phyloP scores from a whole-genome alignment of 2,797 vertebrate species.

The Sternotherus odoratus region DNA sequence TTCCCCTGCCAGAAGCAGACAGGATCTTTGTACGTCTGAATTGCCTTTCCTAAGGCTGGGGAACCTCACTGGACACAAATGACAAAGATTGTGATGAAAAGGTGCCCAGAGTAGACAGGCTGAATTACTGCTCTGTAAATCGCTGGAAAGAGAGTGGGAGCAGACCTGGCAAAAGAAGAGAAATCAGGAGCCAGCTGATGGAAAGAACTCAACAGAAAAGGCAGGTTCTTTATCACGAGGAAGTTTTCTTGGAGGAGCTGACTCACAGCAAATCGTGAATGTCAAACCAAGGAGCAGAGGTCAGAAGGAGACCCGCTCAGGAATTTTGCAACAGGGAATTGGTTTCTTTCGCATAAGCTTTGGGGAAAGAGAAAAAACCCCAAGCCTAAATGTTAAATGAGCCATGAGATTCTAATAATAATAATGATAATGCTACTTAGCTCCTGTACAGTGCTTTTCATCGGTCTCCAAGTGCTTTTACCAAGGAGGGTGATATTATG shows the following conservation, averaged over 20 bases:
- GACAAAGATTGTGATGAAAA: slow-evolving; percentile 35
- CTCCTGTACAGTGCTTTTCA: too few species aligned
- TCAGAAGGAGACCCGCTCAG: background rate
- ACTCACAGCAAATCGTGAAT: slow-evolving; percentile 19
- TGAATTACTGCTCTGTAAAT: slow-evolving; percentile 32
- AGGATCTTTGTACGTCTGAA: slow-evolving; percentile 10
- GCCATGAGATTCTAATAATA: background rate
- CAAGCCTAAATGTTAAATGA: background rate
- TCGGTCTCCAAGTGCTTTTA: too few species aligned
- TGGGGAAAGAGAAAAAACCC: background rate
- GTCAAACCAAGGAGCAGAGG: background rate
- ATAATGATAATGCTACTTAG: too few species aligned
- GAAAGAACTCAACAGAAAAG: background rate
- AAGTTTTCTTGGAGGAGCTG: slow-evolving; percentile 21
- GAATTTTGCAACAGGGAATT: background rate
- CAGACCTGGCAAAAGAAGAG: background rate
- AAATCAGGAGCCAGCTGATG: slow-evolving; percentile 19
- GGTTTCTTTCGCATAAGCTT: background rate
- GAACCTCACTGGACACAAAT: background rate
- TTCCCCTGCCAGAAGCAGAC: slow-evolving; percentile 22
- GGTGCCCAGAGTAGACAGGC: background rate
- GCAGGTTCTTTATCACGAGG: background rate
- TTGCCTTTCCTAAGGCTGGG: background rate
- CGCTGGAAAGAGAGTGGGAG: background rate
- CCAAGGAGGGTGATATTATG: too few species aligned